Conservation (phyloP, 2,113 vertebrate genomes). For the Oceanodroma tethys region DNA sequence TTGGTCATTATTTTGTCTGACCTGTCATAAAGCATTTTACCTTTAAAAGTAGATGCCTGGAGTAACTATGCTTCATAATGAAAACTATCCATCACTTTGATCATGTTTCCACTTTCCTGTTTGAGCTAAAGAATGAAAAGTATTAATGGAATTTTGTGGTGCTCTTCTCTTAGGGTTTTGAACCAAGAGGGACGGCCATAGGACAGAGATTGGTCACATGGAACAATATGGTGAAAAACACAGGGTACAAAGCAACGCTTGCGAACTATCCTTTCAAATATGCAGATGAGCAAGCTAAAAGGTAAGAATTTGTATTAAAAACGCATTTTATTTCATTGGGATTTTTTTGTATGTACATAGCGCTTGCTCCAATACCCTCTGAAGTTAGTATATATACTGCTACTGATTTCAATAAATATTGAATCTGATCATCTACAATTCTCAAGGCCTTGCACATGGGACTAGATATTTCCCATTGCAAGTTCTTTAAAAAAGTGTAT, state of each 20-base stretch:
- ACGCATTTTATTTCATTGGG: not conserved
- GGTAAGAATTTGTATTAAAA: constrained; percentile 71
- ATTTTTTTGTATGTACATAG: not conserved
- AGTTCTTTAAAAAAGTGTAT: not conserved
- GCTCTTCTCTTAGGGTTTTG: constrained; percentile 85
- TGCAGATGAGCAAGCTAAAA: constrained; percentile 96
- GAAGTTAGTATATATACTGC: not conserved
- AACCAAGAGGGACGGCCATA: constrained; percentile 94
- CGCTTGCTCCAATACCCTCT: not conserved
- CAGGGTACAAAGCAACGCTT: constrained; percentile 95
- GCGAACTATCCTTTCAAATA: constrained; percentile 99
- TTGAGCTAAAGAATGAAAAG: not conserved
- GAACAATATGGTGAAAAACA: constrained; percentile 99
- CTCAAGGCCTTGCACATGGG: not conserved
- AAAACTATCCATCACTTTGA: constrained; percentile 39
- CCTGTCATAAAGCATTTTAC: constrained; percentile 14
- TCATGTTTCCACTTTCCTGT: not conserved
- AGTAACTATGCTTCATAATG: not conserved
- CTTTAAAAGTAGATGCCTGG: not conserved
- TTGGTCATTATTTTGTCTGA: constrained; percentile 9
- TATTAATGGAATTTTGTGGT: constrained; percentile 32
- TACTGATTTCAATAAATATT: not conserved
- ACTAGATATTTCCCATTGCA: not conserved
- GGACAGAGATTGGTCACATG: constrained; percentile 96
- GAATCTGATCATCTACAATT: not conserved